Base-by-base conservation (phyloP, 2,113 vertebrate species). In the Pelvicachromis taeniatus region DNA sequence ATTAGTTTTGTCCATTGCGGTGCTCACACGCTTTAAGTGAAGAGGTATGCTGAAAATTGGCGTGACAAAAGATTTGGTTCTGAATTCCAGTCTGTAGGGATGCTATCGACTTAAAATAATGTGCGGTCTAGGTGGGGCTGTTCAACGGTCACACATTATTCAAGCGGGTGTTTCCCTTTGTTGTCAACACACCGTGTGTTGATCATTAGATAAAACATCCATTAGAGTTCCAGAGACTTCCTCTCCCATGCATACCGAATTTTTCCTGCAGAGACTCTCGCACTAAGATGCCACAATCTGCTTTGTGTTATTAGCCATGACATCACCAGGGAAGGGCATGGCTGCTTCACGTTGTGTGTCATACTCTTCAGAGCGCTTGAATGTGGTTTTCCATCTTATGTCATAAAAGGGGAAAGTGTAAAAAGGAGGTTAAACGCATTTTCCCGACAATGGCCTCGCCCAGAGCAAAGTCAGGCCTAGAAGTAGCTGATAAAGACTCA, bases 291-390 rank as follows among this genome's bases (percentile, higher is more conserved):
- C 11, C 9, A 83, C 13, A 84, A 52, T 90, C 75, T 83, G 79
- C 45, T 82, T 35, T 1, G 2, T 73, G 45, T 84, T 78, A 81
- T 84, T 84, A 84, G 7, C 33, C 35, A 26, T 95, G 92, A 93
- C 83, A 19, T 93, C 88, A 93, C 50, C n/a, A 42, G 82, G 82
- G 90, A 88, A 81, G 63, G 85, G 61, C 77, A 40, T 21, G 10
- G 40, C 31, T 52, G 80, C 31, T 59, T 89, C 16, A 35, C n/a
- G 19, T 48, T 17, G 2, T 92, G 65, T 87, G 82, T 87, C 87
- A 80, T 29, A 48, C 19, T 35, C 8, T 81, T 38, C 33, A 75
- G 11, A 77, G 54, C 55, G 16, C 14, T 55, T 77, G 31, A 82
- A 31, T 55, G 48, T 42, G 9, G 70, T 78, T 83, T 83, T 89